Evolutionary conservation across 2,888 invertebrate species (phyloP).

Genomic region (Vandiemenella viatica): DNA sequence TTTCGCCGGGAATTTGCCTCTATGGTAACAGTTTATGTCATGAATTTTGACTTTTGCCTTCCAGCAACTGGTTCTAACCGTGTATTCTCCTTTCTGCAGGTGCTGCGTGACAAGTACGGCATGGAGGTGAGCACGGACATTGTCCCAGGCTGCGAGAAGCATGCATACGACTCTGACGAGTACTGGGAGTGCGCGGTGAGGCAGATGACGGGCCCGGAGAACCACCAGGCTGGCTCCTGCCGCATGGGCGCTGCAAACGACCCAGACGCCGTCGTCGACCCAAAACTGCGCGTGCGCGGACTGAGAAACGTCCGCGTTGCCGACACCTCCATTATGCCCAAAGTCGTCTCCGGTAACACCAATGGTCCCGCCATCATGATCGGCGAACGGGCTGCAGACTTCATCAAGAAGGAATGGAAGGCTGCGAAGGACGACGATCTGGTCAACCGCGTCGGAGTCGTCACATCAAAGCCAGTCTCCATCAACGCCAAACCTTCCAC

Average conservation of each 20-base stretch:
- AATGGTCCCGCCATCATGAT: neutral
- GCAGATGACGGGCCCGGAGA: conserved; percentile 60
- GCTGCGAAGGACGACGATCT: too few species aligned
- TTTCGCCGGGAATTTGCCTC: too few species aligned
- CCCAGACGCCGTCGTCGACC: neutral
- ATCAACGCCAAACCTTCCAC: too few species aligned
- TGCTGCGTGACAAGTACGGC: too few species aligned
- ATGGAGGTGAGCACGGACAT: too few species aligned
- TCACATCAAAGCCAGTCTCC: neutral
- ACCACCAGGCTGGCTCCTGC: conserved; percentile 41
- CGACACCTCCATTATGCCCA: neutral
- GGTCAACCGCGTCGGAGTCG: neutral
- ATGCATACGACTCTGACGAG: conserved; percentile 42
- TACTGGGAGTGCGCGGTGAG: conserved; percentile 60
- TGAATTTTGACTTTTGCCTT: too few species aligned
- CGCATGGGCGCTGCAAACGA: neutral
- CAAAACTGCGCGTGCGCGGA: neutral
- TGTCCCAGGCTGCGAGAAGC: conserved; percentile 32
- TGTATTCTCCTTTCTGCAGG: too few species aligned
- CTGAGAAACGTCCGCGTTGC: neutral
- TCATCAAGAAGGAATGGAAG: neutral
- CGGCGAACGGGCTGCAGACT: neutral
- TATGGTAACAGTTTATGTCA: too few species aligned
- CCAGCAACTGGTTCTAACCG: too few species aligned
- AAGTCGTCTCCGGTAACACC: neutral